phyloP scores from a whole-genome alignment of 2,113 vertebrate species.

The Pomatorhinus ruficollis region DNA sequence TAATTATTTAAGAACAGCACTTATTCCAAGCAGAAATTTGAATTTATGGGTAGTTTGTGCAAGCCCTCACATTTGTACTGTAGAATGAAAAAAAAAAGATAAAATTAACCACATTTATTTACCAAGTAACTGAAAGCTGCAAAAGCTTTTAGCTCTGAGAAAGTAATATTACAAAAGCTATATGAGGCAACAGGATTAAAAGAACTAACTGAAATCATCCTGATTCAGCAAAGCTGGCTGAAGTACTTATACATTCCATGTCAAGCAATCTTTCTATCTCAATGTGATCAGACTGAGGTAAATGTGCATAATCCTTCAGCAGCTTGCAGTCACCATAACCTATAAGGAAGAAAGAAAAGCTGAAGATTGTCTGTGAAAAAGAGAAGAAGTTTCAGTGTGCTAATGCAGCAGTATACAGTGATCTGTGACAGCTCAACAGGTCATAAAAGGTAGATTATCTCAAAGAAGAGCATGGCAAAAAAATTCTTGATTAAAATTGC shows the following conservation, averaged over 20 bases:
- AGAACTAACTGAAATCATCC: neutral
- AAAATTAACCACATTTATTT: neutral
- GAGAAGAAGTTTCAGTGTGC: neutral
- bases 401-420: neutral
- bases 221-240: neutral
- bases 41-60: neutral
- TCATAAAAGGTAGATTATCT: neutral
- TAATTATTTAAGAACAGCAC: neutral
- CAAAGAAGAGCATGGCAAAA: neutral
- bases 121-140: neutral
- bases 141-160: neutral
- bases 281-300: neutral
- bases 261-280: neutral
- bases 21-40: neutral
- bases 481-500: neutral
- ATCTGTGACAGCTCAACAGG: neutral
- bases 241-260: neutral
- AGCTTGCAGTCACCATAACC: neutral
- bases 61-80: neutral
- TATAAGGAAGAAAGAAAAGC: neutral
- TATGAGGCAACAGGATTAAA: neutral
- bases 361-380: neutral
- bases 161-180: neutral
- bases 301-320: neutral
- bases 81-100: neutral